Base-by-base conservation (phyloP, 2,113 vertebrate species). In the Tragelaphus imberbis region DNA sequence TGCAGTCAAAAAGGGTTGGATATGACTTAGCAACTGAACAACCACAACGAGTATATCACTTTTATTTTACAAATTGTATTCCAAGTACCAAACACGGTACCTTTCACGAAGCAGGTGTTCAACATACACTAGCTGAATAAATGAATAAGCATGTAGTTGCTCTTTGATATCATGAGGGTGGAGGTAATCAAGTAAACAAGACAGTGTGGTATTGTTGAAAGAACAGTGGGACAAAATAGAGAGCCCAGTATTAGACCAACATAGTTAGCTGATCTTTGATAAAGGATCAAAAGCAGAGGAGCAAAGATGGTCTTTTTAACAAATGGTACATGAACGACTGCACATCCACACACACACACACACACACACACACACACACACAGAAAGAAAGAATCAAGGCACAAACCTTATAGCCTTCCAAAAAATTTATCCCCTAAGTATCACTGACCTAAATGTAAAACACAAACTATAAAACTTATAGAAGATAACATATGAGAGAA, bases 351-450 rank as follows among this genome's bases (percentile, higher is more conserved):
- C 19, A 30, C 17, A 68, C 12, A 82, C 1, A 51, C 2, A 40
- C 4, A 51, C 0, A n/a, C 1, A n/a, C 19, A 30, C 17, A 68
- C 12, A 82, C 1, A 51, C 2, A 40, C 4, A 51, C 0, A n/a
- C 1, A n/a, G 2, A 82, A 3, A n/a, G 49, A 14, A 81, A 77
- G 33, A 56, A 56, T 53, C 19, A 5, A 63, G 8, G 75, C 1
- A 49, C 30, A 90, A 27, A 61, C 6, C 23, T 25, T 44, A 61
- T 47, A 28, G 10, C 8, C 2, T 77, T 91, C 4, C 9, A 79
- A 36, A 93, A 71, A 88, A 5, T 77, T 9, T 88, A 79, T 36
- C 53, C 36, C 28, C 40, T 47, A 19, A 65, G 36, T 7, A 65
- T 63, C 55, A 63, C 4, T 49, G 16, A 93, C 30, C 15, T 89